phyloP scores from a whole-genome alignment of 2,888 invertebrate species.

The Pristionchus maxplancki region DNA sequence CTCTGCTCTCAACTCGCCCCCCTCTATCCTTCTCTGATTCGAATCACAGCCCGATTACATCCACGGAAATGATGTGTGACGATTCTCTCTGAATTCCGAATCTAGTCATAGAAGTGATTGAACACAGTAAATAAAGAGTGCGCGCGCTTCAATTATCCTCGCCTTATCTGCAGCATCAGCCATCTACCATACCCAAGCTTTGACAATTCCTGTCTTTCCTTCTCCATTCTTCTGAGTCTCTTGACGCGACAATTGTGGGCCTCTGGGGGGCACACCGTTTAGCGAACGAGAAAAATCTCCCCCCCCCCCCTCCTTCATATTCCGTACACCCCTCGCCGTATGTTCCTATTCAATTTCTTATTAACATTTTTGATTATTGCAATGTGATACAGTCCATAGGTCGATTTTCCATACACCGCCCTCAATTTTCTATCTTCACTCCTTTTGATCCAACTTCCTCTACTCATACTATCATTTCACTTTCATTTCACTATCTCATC shows the following conservation, averaged over 20 bases:
- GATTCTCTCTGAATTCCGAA: background rate
- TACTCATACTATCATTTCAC: background rate
- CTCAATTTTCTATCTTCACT: background rate
- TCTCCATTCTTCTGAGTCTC: background rate
- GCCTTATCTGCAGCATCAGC: background rate
- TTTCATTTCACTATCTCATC: background rate
- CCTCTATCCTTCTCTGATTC: background rate
- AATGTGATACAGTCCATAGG: background rate
- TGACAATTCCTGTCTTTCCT: background rate
- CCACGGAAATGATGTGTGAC: background rate
- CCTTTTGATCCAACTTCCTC: background rate
- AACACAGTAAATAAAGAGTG: background rate
- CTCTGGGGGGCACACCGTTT: background rate
- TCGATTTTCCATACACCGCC: background rate
- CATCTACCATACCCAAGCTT: background rate
- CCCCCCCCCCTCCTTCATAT: background rate
- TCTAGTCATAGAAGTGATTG: no score
- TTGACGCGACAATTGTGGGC: conserved; percentile 33
- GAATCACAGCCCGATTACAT: background rate
- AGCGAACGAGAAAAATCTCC: background rate
- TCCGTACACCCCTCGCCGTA: background rate
- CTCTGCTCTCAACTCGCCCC: background rate
- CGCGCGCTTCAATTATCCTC: background rate
- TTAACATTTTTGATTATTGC: no score
- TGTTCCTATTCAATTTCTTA: background rate